Base-by-base conservation (phyloP, 1,140 invertebrate species). In the Parapsyche elsis region DNA sequence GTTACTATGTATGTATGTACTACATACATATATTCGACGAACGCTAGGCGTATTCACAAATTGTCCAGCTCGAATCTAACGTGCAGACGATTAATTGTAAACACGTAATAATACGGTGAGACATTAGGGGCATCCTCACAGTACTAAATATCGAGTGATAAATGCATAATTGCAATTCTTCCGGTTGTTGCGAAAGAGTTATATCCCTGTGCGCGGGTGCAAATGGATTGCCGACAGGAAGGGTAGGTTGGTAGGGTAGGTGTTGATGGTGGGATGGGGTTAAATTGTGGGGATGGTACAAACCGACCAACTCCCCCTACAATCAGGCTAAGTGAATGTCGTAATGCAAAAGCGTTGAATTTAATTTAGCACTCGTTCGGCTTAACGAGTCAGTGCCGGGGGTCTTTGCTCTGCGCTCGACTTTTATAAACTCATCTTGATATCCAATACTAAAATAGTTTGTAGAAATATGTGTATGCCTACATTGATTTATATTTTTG, bases 161-260 rank as follows among this genome's bases (percentile, higher is more conserved):
- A 67, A 67, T 67, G 64, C 64, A 67, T 67, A 67, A 67, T 23
- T 12, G 24, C 64, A 67, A 67, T 67, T 67, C 64, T 67, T 67
- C 64, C 64, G 64, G 64, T 67, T 30, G 64, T 67, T 67, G 64
- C 10, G 24, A 67, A 67, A 67, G 64, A 67, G 64, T 67, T 67
- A 67, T 67, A 67, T 26, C n/a, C 21, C 0, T 23, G 9, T 5
- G 24, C 19, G 0, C 23, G 21, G 24, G 5, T 67, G 21, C 64
- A 67, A 67, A 67, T 67, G 64, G 64, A 67, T 67, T 67, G 64
- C 64, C n/a, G 64, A 67, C 64, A 67, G 64, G 23, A n/a, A 26
- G 64, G 64, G 64, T 16, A 10, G 64, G 64, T 16, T 2, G 64
- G 12, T 26, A 23, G 24, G 9, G 64, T 9, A 9, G 12, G 16